A percentile compares a stretch with the other conserved stretches of the same genome.
phyloP scores from a whole-genome alignment of 2,797 vertebrate genomes.

The Ara ararauna region DNA sequence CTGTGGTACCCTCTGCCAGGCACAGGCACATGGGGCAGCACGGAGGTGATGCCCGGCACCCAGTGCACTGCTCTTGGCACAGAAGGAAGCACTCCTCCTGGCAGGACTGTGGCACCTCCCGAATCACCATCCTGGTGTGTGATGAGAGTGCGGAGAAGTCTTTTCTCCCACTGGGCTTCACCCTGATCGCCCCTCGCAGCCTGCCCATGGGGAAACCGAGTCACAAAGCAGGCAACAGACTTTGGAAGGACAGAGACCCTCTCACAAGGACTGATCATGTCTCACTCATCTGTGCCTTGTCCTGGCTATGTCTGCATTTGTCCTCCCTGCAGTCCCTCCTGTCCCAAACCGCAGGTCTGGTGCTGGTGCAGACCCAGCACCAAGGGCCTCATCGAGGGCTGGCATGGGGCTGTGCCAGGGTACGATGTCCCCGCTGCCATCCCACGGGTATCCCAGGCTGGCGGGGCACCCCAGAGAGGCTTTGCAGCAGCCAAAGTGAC shows the following conservation, averaged over 20 bases:
- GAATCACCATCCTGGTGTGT: rapidly evolving
- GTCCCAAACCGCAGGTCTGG: background rate
- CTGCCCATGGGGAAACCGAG: rapidly evolving
- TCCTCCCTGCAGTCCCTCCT: too few species aligned
- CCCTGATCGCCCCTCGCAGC: rapidly evolving
- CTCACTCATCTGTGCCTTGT: background rate
- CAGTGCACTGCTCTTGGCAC: rapidly evolving
- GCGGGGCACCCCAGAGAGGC: too few species aligned
- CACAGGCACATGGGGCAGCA: rapidly evolving
- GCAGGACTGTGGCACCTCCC: background rate
- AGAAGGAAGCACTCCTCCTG: background rate
- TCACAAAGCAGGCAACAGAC: background rate
- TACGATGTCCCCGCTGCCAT: background rate
- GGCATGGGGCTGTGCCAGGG: background rate
- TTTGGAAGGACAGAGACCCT: background rate
- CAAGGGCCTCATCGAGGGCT: too few species aligned
- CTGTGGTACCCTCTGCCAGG: background rate
- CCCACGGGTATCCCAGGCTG: background rate
- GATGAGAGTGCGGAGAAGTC: rapidly evolving
- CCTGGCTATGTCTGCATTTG: background rate
- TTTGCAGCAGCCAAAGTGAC: background rate
- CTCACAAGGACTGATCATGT: rapidly evolving
- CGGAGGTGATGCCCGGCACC: rapidly evolving
- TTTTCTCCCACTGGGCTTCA: background rate
- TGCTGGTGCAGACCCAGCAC: background rate